A percentile compares a stretch with the other conserved stretches of the same genome.
phyloP scores from a whole-genome alignment of 2,797 vertebrate genomes.

The Eremophila alpestris region DNA sequence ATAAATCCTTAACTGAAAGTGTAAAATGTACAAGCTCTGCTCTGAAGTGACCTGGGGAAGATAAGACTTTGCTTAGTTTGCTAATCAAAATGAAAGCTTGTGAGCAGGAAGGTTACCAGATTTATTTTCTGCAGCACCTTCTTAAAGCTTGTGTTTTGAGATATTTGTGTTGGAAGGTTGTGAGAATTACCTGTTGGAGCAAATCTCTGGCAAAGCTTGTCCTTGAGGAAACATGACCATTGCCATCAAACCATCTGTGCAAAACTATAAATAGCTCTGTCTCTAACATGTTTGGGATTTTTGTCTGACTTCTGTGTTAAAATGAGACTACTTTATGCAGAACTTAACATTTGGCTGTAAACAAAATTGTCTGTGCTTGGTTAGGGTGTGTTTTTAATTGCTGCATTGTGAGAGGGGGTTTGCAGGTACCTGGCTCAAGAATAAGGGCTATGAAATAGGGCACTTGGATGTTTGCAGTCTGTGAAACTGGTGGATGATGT shows the following conservation, averaged over 20 bases:
- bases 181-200: conserved; percentile 15
- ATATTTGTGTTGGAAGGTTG: neutral
- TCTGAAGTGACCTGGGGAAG: neutral
- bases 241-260: conserved; percentile 35
- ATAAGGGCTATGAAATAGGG: neutral
- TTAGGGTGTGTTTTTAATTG: neutral
- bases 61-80: neutral
- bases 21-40: neutral
- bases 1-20: neutral
- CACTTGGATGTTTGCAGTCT: neutral
- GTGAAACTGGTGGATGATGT: neutral
- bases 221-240: conserved; percentile 40
- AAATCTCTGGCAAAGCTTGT: neutral
- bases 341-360: conserved; percentile 32
- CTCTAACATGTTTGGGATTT: conserved; percentile 4
- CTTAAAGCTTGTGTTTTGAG: neutral
- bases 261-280: conserved; percentile 37
- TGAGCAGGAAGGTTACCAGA: neutral
- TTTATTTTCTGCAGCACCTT: neutral
- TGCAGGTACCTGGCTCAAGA: neutral
- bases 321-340: conserved; percentile 32
- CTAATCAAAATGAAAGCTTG: neutral
- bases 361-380: neutral
- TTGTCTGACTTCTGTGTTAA: conserved; percentile 35
- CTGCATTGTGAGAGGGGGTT: neutral